Base-by-base conservation (phyloP, 2,888 invertebrate species). In the Theretra japonica region DNA sequence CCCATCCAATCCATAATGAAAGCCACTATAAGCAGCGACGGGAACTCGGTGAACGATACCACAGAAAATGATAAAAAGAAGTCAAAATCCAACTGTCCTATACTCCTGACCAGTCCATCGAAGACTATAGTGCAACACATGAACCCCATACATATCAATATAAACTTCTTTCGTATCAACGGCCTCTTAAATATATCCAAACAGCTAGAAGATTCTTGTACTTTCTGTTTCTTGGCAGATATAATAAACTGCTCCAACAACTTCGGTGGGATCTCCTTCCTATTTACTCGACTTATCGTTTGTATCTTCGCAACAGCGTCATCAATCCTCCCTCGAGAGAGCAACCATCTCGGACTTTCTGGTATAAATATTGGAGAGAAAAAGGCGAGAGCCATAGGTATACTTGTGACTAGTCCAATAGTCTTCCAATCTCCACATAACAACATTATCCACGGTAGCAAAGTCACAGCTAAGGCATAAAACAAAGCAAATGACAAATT, bases 261-360 rank as follows among this genome's bases (percentile, higher is more conserved):
- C 70, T 89, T 87, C 1, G 74, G 68, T 8, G 90, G 83, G 53
- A 90, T 76, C 72, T 82, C 80, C 69, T 85, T 89, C 73, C 81
- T 88, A 74, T 90, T 90, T 0, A 87, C 80, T 75, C 87, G 82
- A 33, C 86, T 86, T 15, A 90, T 90, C 0, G 77, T 80, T 15
- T 86, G 72, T 23, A 90, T 74, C 77, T 86, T 90, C 3, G 83
- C 74, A 11, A 90, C 77, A 3, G 89, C 87, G 56, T 89, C 88
- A 71, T 90, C 87, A 0, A 87, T 77, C 25, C 86, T 85, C 28
- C 89, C 89, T 82, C 82, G 87, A 41, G 90, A 86, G 33, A 90
- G 77, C 41, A 90, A 75, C 90, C 90, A 90, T 76, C 87, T 84
- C 56, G 90, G 88, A 75, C 90, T 90, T 80, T 90, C 90, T 25